These are phyloP conservation scores for Pegoplata infirma DNA, from an alignment of 2,888 invertebrate genomes.

Conservation along the genomic window DNA sequence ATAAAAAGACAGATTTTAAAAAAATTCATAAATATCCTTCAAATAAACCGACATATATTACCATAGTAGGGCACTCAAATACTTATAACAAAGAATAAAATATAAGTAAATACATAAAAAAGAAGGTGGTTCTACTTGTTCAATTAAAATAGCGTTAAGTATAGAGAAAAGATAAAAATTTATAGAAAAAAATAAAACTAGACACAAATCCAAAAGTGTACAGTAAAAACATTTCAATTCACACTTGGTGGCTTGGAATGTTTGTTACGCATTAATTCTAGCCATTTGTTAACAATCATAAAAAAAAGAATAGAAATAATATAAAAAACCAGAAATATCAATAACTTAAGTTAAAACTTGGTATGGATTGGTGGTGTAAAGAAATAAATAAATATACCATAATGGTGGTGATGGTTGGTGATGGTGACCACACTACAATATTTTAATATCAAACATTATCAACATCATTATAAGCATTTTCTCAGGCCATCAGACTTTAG, in stretches of 20 bases:
- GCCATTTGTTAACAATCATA: slow-evolving; percentile 32
- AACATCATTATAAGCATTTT: not conserved
- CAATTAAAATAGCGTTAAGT: slow-evolving; percentile 23
- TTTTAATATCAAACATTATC: slow-evolving; percentile 20
- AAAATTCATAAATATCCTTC: too few relatives aligned
- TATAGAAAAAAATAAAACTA: not conserved
- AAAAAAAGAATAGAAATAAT: not conserved
- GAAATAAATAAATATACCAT: slow-evolving; percentile 4
- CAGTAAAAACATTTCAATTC: slow-evolving; percentile 57
- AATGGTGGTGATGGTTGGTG: too few relatives aligned
- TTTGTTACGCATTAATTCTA: slow-evolving; percentile 49
- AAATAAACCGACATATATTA: too few relatives aligned
- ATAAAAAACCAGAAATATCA: slow-evolving; percentile 31
- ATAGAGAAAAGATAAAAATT: not conserved
- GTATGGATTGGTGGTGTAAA: too few relatives aligned
- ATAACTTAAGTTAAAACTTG: slow-evolving; percentile 5
- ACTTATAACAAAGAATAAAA: too few relatives aligned
- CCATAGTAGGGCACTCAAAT: not conserved
- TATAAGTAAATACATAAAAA: not conserved
- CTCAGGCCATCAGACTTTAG: slow-evolving; percentile 11
- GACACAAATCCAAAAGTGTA: slow-evolving; percentile 24
- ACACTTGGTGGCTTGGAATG: slow-evolving; percentile 59
- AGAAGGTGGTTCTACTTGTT: slow-evolving; percentile 21
- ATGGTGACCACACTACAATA: slow-evolving; percentile 37
- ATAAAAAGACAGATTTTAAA: too few relatives aligned